Percentiles rank a stretch among this genome's conserved stretches.
These are phyloP conservation scores for Harmothoe impar DNA, from an alignment of 2,888 invertebrate genomes.

Conservation along the genomic window DNA sequence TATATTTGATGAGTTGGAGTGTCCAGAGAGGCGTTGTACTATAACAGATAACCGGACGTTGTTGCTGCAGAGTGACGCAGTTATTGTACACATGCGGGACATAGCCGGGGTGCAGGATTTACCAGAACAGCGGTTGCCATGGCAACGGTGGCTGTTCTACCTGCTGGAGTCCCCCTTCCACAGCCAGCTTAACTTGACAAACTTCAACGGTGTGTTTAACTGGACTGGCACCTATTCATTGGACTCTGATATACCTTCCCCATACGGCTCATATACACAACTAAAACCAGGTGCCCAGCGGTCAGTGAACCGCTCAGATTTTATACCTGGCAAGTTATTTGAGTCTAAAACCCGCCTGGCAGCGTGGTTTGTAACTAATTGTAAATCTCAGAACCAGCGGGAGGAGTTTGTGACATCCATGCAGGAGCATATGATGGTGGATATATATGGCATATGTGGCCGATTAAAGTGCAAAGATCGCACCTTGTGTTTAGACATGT, in stretches of 20 bases:
- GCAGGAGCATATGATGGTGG: slow-evolving; percentile 90
- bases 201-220: slow-evolving; percentile 60
- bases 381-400: slow-evolving; percentile 95
- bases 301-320: not conserved
- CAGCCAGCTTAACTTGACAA: slow-evolving; percentile 85
- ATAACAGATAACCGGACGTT: slow-evolving; percentile 33
- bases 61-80: slow-evolving; percentile 38
- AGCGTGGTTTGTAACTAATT: slow-evolving; percentile 99
- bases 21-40: slow-evolving; percentile 52
- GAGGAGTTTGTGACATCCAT: slow-evolving; percentile 93
- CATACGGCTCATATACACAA: slow-evolving; percentile 43
- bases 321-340: not conserved
- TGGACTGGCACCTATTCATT: slow-evolving; percentile 63
- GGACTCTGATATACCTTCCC: slow-evolving; percentile 61
- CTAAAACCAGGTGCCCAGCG: not conserved
- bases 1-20: slow-evolving; percentile 52
- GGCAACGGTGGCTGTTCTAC: slow-evolving; percentile 93
- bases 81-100: slow-evolving; percentile 62
- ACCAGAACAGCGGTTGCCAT: slow-evolving; percentile 72
- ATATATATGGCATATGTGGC: slow-evolving; percentile 64
- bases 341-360: slow-evolving; percentile 92
- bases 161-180: slow-evolving; percentile 97
- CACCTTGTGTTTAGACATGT: slow-evolving; percentile 56
- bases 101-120: slow-evolving; percentile 6
- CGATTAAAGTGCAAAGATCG: slow-evolving; percentile 56